Conservation (phyloP, 2,888 invertebrate genomes). For the Leuctra nigra region DNA sequence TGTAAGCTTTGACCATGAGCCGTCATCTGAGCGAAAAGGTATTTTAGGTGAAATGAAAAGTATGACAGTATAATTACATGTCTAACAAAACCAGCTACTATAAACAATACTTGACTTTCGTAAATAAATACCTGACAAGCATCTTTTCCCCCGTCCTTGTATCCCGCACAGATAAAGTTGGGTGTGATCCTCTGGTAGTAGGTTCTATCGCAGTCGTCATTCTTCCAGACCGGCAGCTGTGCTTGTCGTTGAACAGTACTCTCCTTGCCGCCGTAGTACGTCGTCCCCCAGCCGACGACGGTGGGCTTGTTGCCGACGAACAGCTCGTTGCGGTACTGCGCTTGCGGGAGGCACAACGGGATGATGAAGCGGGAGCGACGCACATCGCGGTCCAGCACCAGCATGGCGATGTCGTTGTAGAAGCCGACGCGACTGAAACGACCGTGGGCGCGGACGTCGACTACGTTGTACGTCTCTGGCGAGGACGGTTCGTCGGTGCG, state of each 20-base stretch:
- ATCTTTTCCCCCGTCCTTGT: constrained; percentile 82
- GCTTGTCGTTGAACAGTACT: constrained; percentile 81
- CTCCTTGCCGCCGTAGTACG: constrained; percentile 80
- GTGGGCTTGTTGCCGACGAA: constrained; percentile 73
- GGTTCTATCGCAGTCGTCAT: constrained; percentile 81
- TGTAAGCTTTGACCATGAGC: too few species aligned
- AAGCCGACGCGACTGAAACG: constrained; percentile 85
- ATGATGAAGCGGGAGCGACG: constrained; percentile 78
- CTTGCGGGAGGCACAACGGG: constrained; percentile 75
- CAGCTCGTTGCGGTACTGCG: constrained; percentile 48
- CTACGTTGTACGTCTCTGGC: constrained; percentile 71
- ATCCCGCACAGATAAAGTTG: constrained; percentile 85
- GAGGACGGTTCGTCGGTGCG: constrained; percentile 79
- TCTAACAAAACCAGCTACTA: too few species aligned
- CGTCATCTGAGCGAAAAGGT: too few species aligned
- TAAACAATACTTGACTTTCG: too few species aligned
- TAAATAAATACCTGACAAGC: constrained; percentile 69
- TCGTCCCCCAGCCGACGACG: constrained; percentile 91
- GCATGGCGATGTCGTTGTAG: constrained; percentile 89
- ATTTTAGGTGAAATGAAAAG: too few species aligned
- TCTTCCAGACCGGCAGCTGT: constrained; percentile 79
- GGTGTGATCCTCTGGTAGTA: constrained; percentile 90
- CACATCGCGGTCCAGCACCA: constrained; percentile 65
- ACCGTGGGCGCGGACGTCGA: constrained; percentile 73
- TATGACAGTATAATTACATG: too few species aligned